Evolutionary conservation across 2,888 invertebrate genomes (phyloP), one percentile per base, ranked within the genome.

Genomic region (Sceliomorpha sp.): DNA sequence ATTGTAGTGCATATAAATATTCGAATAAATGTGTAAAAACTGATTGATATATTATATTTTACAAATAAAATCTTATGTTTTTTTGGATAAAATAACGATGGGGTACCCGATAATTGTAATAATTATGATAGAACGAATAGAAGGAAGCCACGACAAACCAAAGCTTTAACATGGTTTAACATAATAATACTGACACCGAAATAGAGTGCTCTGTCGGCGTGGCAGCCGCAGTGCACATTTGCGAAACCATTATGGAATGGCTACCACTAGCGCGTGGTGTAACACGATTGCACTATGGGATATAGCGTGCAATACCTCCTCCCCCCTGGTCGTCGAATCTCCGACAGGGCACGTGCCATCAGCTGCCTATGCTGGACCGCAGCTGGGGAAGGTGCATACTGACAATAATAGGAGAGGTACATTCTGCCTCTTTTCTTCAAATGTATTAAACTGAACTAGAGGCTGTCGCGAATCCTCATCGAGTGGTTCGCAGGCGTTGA

Each of bases 291-390:
- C 78, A 73, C 69, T 56, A 70, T 64, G 40, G 71, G 47, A 70
- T 72, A 73, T 58, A 64, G 73, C 69, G 80, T 77, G 81, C 79
- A 80, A 78, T 79, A 78, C 74, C 72, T 70, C 74, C 77, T 72
- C 71, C 74, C 77, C 69, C 58, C 72, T 55, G 56, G 68, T 59
- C 70, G 64, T 74, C 76, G 79, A 78, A 82, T 78, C 80, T 78
- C 77, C 79, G 70, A 39, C 73, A 80, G 81, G 84, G 83, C 86
- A 86, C 84, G 86, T 86, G 87, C 87, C 86, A 85, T 87, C 86
- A 84, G 85, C 82, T 84, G 85, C 83, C 85, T 73, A 53, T 10
- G 77, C 78, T 81, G 85, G 83, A 84, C 83, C 83, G 80, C 83
- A 82, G 83, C 81, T 82, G 82, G 76, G 77, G 72, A 75, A 82